Evolutionary conservation across 1,140 invertebrate genomes (phyloP).

Genomic region (Belonocnema kinseyi): DNA sequence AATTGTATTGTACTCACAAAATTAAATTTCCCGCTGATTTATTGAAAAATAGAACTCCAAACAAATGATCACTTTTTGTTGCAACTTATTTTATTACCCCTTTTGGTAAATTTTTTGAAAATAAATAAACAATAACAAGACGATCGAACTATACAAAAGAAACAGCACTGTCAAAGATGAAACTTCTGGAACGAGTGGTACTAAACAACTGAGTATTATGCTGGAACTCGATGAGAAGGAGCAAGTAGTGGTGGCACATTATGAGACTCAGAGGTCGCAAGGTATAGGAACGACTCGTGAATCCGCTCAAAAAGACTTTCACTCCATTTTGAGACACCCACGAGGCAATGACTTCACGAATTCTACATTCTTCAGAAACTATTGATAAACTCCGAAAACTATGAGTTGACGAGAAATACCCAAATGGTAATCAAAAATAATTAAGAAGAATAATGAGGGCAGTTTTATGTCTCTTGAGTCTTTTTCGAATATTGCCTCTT

Average conservation of each 20-base stretch:
- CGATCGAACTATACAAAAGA: neutral
- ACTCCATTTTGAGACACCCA: constrained; percentile 41
- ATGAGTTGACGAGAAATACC: too few relatives aligned
- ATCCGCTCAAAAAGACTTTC: constrained; percentile 57
- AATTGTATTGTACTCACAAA: neutral
- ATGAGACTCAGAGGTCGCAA: constrained; percentile 44
- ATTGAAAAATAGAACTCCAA: too few relatives aligned
- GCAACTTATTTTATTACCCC: too few relatives aligned
- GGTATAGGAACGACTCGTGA: constrained; percentile 44
- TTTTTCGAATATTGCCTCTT: too few relatives aligned
- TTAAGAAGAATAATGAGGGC: too few relatives aligned
- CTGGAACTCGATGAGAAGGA: constrained; percentile 55
- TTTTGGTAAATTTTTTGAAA: neutral
- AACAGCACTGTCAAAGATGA: constrained; percentile 16
- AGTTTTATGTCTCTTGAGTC: too few relatives aligned
- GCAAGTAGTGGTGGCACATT: constrained; percentile 49
- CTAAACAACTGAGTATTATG: constrained; percentile 64
- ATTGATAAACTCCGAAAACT: neutral
- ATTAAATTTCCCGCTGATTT: neutral
- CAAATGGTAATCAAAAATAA: too few relatives aligned
- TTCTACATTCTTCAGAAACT: neutral
- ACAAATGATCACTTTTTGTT: too few relatives aligned
- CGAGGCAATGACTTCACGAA: neutral
- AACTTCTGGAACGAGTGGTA: constrained; percentile 48
- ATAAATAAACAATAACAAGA: neutral